Evolutionary conservation across 2,113 vertebrate genomes (phyloP).

Genomic region (Ailuropoda melanoleuca): DNA sequence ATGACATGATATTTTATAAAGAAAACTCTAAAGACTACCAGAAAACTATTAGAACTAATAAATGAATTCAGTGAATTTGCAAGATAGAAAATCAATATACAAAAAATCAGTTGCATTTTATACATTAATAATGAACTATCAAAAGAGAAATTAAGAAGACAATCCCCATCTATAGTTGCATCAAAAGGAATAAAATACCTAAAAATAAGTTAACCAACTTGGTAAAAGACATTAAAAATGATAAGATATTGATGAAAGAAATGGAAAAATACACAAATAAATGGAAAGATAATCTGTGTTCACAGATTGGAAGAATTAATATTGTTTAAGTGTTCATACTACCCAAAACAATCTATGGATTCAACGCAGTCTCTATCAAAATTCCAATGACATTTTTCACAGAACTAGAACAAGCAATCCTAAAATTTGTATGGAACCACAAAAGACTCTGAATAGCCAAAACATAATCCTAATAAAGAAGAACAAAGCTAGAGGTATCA

Average conservation of each 20-base stretch:
- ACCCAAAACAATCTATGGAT: background rate
- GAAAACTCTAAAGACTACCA: background rate
- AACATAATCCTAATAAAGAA: background rate
- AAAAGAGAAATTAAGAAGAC: background rate
- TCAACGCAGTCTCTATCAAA: background rate
- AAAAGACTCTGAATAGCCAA: background rate
- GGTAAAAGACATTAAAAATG: background rate
- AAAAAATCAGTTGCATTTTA: background rate
- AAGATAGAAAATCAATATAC: background rate
- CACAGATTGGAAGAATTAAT: background rate
- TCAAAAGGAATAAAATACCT: background rate
- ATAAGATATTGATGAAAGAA: background rate
- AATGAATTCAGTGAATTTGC: background rate
- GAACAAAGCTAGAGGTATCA: background rate
- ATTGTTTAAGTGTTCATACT: background rate
- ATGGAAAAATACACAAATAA: background rate
- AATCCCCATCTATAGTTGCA: background rate
- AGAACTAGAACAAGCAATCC: background rate
- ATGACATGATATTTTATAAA: background rate
- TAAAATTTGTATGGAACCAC: background rate
- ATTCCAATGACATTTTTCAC: background rate
- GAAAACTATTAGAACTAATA: background rate
- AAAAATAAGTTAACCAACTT: background rate
- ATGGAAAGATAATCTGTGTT: background rate
- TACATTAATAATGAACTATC: background rate